Evolutionary conservation across 2,113 vertebrate genomes (phyloP).

Genomic region (Onychostoma macrolepis): DNA sequence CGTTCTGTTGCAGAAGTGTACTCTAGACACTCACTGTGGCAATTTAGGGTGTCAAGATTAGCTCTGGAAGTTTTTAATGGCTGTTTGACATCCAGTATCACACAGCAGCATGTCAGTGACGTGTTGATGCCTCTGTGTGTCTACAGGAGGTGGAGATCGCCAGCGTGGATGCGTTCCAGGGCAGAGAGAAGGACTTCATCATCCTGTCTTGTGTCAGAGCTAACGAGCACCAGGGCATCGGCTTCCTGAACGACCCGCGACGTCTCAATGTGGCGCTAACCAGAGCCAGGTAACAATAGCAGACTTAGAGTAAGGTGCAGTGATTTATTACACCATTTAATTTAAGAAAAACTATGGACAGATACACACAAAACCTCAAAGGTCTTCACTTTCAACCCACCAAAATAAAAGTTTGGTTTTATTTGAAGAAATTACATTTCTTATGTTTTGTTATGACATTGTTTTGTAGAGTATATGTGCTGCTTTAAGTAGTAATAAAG

Average conservation of each 20-base stretch:
- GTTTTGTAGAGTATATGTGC: no score
- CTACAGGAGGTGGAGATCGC: slow-evolving; percentile 96
- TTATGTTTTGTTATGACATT: no score
- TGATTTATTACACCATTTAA: no score
- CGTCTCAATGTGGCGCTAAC: slow-evolving; percentile 98
- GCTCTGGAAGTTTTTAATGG: neutral
- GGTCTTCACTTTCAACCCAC: no score
- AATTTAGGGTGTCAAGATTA: neutral
- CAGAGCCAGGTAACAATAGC: slow-evolving; percentile 83
- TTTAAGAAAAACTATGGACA: no score
- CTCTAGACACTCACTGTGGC: neutral
- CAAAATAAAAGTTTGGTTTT: no score
- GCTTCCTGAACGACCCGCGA: slow-evolving; percentile 95
- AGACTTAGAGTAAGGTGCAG: neutral
- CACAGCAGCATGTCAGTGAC: neutral
- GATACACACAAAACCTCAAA: no score
- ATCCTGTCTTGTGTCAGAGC: slow-evolving; percentile 97
- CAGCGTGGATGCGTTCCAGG: slow-evolving; percentile 98
- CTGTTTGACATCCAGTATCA: neutral
- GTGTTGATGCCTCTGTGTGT: neutral
- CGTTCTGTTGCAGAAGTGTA: neutral
- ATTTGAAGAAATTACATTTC: no score
- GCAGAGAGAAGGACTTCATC: slow-evolving; percentile 97
- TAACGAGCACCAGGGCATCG: slow-evolving; percentile 97
- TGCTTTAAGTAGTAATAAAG: no score